Base-by-base conservation (phyloP, 2,888 invertebrate species). In the Tenthredo scrophulariae region DNA sequence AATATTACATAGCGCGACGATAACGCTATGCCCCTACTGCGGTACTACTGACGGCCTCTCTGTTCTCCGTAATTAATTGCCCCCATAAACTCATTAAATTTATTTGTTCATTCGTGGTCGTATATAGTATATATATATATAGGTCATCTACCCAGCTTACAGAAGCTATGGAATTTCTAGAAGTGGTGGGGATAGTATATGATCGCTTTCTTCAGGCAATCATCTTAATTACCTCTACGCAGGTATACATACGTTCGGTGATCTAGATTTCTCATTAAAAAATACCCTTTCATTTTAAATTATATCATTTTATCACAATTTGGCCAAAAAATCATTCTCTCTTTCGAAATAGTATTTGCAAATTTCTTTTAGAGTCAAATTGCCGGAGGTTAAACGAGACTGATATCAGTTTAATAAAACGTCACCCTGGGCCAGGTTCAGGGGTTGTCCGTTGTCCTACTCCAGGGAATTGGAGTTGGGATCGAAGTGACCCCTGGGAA, bases 61-160 rank as follows among this genome's bases (percentile, higher is more conserved):
- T 85, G 62, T 84, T 75, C 84, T 86, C 85, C 85, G 86, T 82
- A 85, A 85, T 85, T 85, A 85, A 85, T 85, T 86, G 50, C 87
- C 85, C 85, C 86, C 85, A 84, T 87, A 88, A 86, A 87, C 85
- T 87, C 86, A 88, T 89, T 89, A 88, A 90, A 90, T 90, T 90
- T 90, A 90, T 90, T 90, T 89, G 88, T 87, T 88, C 88, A 87
- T 80, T 62, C 58, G 37, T 62, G 58, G 37, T 62, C 80, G 80
- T 62, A 58, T 40, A 37, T 33, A 33, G 4, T 33, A 33, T 33
- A 4, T 33, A 37, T 37, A 37, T 37, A 58, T 40, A 40, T 80
- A 40, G 80, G 80, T 80, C 58, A 80, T 62, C 62, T n/a, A 40
- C 37, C 15, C 33, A 22, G 72, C 22, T 43, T 22, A 74, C 72